Evolutionary conservation across 1,140 invertebrate genomes (phyloP).

Genomic region (Achatina immaculata): DNA sequence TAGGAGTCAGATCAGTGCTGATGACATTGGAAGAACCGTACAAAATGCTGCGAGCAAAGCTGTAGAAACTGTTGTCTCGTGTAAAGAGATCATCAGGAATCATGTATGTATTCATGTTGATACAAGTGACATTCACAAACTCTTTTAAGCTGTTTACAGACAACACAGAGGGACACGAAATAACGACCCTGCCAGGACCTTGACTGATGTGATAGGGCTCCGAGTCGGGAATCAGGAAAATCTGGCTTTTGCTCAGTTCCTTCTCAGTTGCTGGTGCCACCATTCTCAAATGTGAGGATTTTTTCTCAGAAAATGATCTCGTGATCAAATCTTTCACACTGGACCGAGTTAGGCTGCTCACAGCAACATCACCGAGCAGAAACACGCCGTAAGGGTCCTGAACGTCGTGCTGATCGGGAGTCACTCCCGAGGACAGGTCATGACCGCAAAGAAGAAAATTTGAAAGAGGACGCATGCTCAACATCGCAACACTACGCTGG

Average conservation of each 20-base stretch:
- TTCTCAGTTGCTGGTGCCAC: conserved; percentile 6
- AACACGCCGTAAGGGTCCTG: conserved; percentile 25
- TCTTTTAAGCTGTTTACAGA: not conserved
- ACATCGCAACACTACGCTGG: conserved; percentile 25
- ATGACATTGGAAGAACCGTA: conserved; percentile 5
- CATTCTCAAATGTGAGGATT: not conserved
- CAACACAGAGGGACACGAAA: conserved; percentile 10
- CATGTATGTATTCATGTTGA: conserved; percentile 11
- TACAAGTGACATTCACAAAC: conserved; percentile 2
- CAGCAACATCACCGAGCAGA: conserved; percentile 26
- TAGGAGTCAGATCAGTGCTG: not conserved
- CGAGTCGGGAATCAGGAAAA: conserved; percentile 14
- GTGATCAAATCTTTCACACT: not conserved
- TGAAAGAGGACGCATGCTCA: conserved; percentile 26
- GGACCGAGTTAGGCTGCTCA: conserved; percentile 12
- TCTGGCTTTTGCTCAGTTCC: conserved; percentile 12
- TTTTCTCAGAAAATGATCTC: conserved; percentile 3
- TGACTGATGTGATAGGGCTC: conserved; percentile 30
- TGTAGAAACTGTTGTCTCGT: conserved; percentile 2
- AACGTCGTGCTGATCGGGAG: conserved; percentile 13
- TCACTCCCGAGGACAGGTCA: conserved; percentile 26
- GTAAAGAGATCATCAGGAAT: not conserved
- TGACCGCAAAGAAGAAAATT: conserved; percentile 11
- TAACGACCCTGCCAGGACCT: conserved; percentile 4
- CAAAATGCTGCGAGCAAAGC: conserved; percentile 12